Base-by-base conservation (phyloP, 2,797 vertebrate genomes). In the Acrocephalus scirpaceus region DNA sequence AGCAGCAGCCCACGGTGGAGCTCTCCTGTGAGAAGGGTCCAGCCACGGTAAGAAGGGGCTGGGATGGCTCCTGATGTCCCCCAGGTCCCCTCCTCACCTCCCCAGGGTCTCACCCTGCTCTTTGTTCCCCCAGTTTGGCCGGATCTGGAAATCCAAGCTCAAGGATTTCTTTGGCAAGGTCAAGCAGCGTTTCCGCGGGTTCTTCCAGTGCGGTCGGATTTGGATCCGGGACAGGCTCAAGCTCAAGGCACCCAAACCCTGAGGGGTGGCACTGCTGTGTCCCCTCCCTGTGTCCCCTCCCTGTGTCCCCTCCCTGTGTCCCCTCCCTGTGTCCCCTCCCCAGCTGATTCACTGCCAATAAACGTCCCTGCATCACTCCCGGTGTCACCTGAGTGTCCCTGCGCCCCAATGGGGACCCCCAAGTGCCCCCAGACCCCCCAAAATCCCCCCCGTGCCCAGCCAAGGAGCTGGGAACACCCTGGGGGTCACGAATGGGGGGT, bases 91-190 rank as follows among this genome's bases (percentile, higher is more conserved):
- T 10, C 21, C 6, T 23, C 42, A 1, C 11, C 9, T 10, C 23
- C 42, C 6, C 1, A 2, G 1, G 9, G 9, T 19, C 8, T 34
- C 38, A 83, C 27, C 0, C 23, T 0, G 2, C 38, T 36, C 12
- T 45, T 53, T 62, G 32, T 65, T 17, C 11, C 4, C 51, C 25
- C 86, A 94, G 95, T 12, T 84, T 0, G 29, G 61, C 48, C 32
- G 1, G 0, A 1, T 0, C 9, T 20, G 16, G 19, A 66, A 11
- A 1, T 19, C 88, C 53, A 48, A 6, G 26, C 1, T 87, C 38
- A 26, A 5, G 20, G 40, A 32, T 2, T 14, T 96, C 17, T 47
- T 94, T 9, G n/a, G 44, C 12, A 54, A 30, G 42, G 3, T 90
- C 82, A 85, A 42, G 62, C 29, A 66, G 9, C 44, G 8, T 3